Evolutionary conservation across 2,113 vertebrate species (phyloP).

Genomic region (Gila orcuttii): DNA sequence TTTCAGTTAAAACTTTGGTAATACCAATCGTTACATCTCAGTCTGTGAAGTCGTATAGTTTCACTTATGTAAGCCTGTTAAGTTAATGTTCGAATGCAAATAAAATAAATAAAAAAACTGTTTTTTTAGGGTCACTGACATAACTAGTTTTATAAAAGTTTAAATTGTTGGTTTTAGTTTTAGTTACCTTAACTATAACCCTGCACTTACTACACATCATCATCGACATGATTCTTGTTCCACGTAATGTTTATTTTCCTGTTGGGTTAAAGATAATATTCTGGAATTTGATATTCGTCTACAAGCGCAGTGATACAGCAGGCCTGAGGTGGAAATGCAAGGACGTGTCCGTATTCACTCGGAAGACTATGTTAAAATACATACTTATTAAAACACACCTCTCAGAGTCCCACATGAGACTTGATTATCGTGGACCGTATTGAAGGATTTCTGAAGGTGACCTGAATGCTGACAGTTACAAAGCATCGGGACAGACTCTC

Average conservation of each 20-base stretch:
- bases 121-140: no score
- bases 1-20: no score
- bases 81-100: no score
- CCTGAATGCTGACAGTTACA: slow-evolving; percentile 23
- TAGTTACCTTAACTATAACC: background rate
- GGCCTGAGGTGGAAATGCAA: background rate
- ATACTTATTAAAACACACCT: background rate
- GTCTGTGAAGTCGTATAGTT: no score
- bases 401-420: slow-evolving; percentile 3
- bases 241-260: background rate
- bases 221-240: background rate
- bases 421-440: background rate
- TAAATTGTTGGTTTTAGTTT: background rate
- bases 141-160: no score
- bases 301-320: no score
- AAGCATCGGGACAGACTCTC: slow-evolving; percentile 1
- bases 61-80: no score
- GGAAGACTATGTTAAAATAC: background rate
- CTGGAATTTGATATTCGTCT: background rate
- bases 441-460: slow-evolving; percentile 47
- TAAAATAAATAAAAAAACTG: no score
- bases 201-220: background rate
- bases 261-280: background rate
- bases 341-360: background rate
- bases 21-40: no score